A percentile compares a stretch with the other conserved stretches of the same genome.
These are phyloP conservation scores for Phylloscopus collybita DNA, from an alignment of 2,797 vertebrate genomes.

Conservation along the genomic window DNA sequence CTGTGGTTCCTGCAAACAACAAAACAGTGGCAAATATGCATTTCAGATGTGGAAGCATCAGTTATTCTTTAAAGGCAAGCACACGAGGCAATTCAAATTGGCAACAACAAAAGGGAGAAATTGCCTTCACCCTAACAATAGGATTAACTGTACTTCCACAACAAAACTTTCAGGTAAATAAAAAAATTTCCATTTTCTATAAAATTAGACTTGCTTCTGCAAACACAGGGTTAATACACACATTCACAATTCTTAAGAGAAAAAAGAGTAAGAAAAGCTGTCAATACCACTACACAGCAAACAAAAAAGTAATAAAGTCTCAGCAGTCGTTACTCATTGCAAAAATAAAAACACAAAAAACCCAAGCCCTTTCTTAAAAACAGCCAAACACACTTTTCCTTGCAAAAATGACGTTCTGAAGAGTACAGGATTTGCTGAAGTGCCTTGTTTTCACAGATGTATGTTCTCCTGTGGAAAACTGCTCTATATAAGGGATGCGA, in stretches of 20 bases:
- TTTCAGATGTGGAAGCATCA: slow-evolving; percentile 17
- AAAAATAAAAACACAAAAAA: not conserved
- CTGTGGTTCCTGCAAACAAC: slow-evolving; percentile 58
- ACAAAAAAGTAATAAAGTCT: not conserved
- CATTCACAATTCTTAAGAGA: not conserved
- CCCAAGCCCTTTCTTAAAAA: not conserved
- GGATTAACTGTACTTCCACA: not conserved
- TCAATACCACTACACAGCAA: not conserved
- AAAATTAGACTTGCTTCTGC: not conserved
- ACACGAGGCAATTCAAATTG: not conserved
- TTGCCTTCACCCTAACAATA: not conserved
- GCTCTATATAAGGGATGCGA: not conserved
- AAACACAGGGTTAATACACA: not conserved
- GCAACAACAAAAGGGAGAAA: not conserved
- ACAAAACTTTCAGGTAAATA: not conserved
- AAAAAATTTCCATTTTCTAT: not conserved
- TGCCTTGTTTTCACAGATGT: not conserved
- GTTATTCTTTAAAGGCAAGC: not conserved
- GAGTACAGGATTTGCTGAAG: not conserved
- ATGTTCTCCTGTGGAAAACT: not conserved
- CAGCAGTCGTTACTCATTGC: not conserved
- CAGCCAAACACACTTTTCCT: not conserved
- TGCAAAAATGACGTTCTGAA: not conserved
- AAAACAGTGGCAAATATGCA: not conserved
- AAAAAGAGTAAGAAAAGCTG: not conserved